Evolutionary conservation across 2,113 vertebrate genomes (phyloP).

Genomic region (Bubalus kerabau): DNA sequence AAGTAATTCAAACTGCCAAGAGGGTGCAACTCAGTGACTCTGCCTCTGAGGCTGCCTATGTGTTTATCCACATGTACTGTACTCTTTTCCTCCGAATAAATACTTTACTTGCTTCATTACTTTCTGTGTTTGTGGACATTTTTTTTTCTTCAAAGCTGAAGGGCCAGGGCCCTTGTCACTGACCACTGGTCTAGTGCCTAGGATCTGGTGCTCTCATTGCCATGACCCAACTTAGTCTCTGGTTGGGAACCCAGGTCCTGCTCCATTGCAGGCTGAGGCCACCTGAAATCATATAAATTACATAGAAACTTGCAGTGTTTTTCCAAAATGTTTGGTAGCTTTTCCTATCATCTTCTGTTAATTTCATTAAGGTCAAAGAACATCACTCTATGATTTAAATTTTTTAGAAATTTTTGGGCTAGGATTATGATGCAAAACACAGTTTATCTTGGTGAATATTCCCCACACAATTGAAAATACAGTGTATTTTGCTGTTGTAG

Average conservation of each 20-base stretch:
- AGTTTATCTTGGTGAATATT: neutral
- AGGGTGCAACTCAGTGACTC: neutral
- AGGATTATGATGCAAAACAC: neutral
- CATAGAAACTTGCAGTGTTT: neutral
- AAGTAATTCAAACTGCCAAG: neutral
- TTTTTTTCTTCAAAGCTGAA: neutral
- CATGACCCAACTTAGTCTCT: neutral
- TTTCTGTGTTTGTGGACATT: neutral
- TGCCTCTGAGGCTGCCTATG: neutral
- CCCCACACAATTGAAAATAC: neutral
- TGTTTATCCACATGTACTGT: neutral
- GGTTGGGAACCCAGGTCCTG: neutral
- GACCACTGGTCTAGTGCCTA: neutral
- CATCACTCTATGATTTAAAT: neutral
- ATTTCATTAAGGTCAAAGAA: neutral
- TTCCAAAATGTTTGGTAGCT: neutral
- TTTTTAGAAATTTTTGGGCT: neutral
- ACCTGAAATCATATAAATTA: neutral
- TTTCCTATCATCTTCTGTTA: neutral
- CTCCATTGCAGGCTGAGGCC: neutral
- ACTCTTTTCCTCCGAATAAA: neutral
- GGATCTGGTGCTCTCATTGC: neutral
- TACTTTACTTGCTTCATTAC: neutral
- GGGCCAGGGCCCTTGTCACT: neutral
- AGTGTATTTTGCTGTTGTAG: neutral